Percentiles rank a stretch among this genome's conserved stretches.
phyloP scores from a whole-genome alignment of 2,888 invertebrate species.

The Cheilosia vernalis region DNA sequence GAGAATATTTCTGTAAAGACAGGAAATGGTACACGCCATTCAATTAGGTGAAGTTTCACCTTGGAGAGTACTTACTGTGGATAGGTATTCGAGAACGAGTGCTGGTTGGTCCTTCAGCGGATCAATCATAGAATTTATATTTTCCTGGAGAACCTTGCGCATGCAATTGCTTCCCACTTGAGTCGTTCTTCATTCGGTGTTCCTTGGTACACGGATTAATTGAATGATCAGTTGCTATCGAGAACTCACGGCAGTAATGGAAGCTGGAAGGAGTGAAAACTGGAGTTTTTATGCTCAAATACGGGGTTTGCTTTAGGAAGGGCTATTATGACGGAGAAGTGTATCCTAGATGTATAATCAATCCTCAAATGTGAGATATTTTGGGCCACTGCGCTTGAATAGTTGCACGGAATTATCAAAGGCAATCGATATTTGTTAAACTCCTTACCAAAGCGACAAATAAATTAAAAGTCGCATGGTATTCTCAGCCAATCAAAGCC shows the following conservation, averaged over 20 bases:
- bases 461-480: too few relatives aligned
- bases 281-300: not conserved
- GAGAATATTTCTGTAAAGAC: constrained; percentile 10
- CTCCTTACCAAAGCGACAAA: too few relatives aligned
- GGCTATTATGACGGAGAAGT: too few relatives aligned
- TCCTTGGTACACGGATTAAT: constrained; percentile 33
- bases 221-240: constrained; percentile 53
- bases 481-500: too few relatives aligned
- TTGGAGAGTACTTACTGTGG: not conserved
- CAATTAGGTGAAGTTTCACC: not conserved
- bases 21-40: constrained; percentile 17
- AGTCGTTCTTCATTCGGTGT: not conserved
- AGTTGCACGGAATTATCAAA: too few relatives aligned
- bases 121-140: constrained; percentile 28
- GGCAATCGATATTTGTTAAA: too few relatives aligned
- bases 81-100: not conserved
- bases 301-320: not conserved
- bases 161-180: constrained; percentile 26
- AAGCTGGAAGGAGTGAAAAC: not conserved
- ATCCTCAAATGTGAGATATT: too few relatives aligned
- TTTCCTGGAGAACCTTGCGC: not conserved
- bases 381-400: too few relatives aligned
- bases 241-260: constrained; percentile 13
- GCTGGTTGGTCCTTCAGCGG: constrained; percentile 6
- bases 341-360: too few relatives aligned